phyloP scores from a whole-genome alignment of 2,113 vertebrate species.

The Paramisgurnus dabryanus region DNA sequence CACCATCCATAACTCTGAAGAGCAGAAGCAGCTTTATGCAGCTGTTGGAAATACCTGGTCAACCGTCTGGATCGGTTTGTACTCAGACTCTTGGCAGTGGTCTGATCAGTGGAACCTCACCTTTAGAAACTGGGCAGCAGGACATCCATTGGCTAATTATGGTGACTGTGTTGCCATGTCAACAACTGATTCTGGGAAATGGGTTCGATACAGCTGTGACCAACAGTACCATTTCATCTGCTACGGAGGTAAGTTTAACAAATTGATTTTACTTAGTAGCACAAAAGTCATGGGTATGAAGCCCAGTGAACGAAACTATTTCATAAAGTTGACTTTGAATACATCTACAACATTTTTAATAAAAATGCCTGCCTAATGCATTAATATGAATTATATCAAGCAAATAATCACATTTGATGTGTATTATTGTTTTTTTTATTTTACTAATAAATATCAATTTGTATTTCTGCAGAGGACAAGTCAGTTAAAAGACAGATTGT shows the following conservation, averaged over 20 bases:
- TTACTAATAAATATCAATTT: neutral
- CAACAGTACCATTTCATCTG: constrained; percentile 25
- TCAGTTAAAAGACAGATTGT: neutral
- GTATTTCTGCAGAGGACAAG: neutral
- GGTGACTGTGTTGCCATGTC: constrained; percentile 23
- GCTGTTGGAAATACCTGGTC: neutral
- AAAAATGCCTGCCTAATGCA: too few relatives aligned
- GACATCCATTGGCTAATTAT: neutral
- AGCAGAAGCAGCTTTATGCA: neutral
- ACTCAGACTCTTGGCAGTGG: constrained; percentile 30
- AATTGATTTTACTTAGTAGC: too few relatives aligned
- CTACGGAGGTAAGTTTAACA: constrained; percentile 28
- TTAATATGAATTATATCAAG: too few relatives aligned
- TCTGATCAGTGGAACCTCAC: neutral
- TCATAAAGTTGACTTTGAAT: too few relatives aligned
- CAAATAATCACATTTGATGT: too few relatives aligned
- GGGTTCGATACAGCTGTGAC: constrained; percentile 9
- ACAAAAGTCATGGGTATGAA: too few relatives aligned
- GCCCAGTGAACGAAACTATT: too few relatives aligned
- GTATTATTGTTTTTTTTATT: too few relatives aligned
- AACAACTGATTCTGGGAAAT: neutral
- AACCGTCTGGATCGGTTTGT: constrained; percentile 28
- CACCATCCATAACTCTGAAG: neutral
- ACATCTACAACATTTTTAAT: too few relatives aligned
- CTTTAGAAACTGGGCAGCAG: constrained; percentile 27